These are phyloP conservation scores for Salvelinus sp. DNA, from an alignment of 2,113 vertebrate species.

Conservation along the genomic window DNA sequence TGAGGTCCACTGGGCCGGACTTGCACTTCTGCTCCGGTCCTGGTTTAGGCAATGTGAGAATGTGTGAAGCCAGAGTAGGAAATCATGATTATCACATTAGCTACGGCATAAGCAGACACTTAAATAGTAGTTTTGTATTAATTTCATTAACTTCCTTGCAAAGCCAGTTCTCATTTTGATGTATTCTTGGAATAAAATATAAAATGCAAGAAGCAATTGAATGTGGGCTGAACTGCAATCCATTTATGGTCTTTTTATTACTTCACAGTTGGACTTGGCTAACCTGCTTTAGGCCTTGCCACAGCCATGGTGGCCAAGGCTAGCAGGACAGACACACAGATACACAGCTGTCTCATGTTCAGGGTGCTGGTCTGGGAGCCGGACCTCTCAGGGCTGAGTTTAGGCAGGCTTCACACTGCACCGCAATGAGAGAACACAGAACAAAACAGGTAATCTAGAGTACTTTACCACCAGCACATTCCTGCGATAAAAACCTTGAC, in stretches of 20 bases:
- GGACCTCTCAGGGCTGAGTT: slow-evolving; percentile 12
- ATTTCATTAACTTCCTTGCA: not conserved
- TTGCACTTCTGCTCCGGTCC: slow-evolving; percentile 80
- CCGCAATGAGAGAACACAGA: slow-evolving; percentile 20
- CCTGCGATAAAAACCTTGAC: slow-evolving; percentile 61
- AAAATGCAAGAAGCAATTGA: not conserved
- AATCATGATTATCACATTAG: not conserved
- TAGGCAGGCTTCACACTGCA: slow-evolving; percentile 23
- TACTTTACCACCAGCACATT: slow-evolving; percentile 56
- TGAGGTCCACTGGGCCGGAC: slow-evolving; percentile 87
- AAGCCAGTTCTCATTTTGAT: not conserved
- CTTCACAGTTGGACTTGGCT: slow-evolving; percentile 17
- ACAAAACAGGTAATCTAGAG: slow-evolving; percentile 35
- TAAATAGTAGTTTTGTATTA: not conserved
- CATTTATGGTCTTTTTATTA: slow-evolving; percentile 21
- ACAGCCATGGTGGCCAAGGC: slow-evolving; percentile 62
- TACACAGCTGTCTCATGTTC: slow-evolving; percentile 68
- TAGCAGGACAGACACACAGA: slow-evolving; percentile 66
- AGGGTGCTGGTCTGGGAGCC: slow-evolving; percentile 1
- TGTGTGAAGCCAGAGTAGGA: not conserved
- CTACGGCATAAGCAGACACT: not conserved
- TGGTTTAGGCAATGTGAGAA: slow-evolving; percentile 20
- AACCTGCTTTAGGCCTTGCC: slow-evolving; percentile 74
- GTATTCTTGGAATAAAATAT: not conserved
- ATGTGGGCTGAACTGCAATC: not conserved